A percentile compares a stretch with the other conserved stretches of the same genome.
Evolutionary conservation across 1,140 invertebrate genomes (phyloP).

Genomic region (Trichonephila inaurata): DNA sequence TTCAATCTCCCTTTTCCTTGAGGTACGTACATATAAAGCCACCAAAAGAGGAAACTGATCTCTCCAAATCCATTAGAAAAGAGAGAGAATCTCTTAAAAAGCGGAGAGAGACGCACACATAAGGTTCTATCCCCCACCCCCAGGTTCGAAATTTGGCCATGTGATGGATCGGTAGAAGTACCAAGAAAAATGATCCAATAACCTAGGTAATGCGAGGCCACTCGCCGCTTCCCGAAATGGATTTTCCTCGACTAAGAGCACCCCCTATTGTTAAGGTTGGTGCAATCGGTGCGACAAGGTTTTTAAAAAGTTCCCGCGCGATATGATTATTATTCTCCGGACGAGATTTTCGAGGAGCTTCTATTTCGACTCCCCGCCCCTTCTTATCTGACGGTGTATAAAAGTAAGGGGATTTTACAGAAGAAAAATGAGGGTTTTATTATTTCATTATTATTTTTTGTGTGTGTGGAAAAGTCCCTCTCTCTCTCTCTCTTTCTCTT

Average conservation of each 20-base stretch:
- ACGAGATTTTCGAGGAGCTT: slow-evolving; percentile 48
- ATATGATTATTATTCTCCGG: slow-evolving; percentile 73
- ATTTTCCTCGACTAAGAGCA: slow-evolving; percentile 56
- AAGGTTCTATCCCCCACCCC: neutral
- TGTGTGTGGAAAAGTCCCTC: neutral
- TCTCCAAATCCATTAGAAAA: slow-evolving; percentile 70
- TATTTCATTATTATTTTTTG: slow-evolving; percentile 43
- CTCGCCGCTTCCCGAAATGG: slow-evolving; percentile 53
- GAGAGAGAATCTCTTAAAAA: slow-evolving; percentile 67
- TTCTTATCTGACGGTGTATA: neutral
- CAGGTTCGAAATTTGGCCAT: slow-evolving; percentile 42
- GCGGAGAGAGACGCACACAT: neutral
- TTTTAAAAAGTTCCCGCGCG: slow-evolving; percentile 70
- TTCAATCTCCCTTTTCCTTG: slow-evolving; percentile 38
- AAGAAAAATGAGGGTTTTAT: slow-evolving; percentile 72
- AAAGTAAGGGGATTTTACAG: slow-evolving; percentile 53
- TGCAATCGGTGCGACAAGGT: slow-evolving; percentile 65
- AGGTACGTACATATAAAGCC: slow-evolving; percentile 15
- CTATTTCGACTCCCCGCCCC: slow-evolving; percentile 10
- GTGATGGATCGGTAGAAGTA: slow-evolving; percentile 48
- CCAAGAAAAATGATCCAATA: slow-evolving; percentile 75
- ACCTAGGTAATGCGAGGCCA: slow-evolving; percentile 71
- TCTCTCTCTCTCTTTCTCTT: slow-evolving; percentile 27
- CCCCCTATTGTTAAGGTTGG: slow-evolving; percentile 61
- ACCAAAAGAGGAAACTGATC: slow-evolving; percentile 65